These are phyloP conservation scores for Brachionus plicatilis DNA, from an alignment of 1,140 invertebrate genomes.

Conservation along the genomic window DNA sequence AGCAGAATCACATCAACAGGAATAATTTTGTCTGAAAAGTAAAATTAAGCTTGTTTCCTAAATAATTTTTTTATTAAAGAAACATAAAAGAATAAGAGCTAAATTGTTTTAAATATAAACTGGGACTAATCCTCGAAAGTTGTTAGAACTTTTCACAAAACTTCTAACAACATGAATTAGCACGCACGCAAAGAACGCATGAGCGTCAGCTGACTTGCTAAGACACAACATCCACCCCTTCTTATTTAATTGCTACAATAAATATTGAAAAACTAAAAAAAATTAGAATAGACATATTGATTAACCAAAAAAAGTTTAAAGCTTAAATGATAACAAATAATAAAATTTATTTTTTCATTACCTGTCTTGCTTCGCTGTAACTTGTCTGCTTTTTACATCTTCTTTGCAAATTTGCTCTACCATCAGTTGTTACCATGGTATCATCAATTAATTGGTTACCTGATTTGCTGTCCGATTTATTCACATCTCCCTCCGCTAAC, in stretches of 20 bases:
- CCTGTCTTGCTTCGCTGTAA: not conserved
- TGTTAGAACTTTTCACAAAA: not conserved
- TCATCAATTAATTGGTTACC: not conserved
- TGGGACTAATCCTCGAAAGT: not conserved
- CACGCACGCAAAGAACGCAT: not conserved
- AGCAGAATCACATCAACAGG: too few species aligned
- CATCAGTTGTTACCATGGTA: not conserved
- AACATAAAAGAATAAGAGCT: not conserved
- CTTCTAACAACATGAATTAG: not conserved
- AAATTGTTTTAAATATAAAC: not conserved
- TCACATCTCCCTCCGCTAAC: not conserved
- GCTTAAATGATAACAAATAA: not conserved
- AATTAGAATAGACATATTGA: not conserved
- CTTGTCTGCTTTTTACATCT: not conserved
- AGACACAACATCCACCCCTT: not conserved
- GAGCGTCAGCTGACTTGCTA: not conserved
- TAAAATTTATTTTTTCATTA: not conserved
- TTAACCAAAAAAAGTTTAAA: not conserved
- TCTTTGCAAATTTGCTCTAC: not conserved
- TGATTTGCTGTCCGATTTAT: not conserved
- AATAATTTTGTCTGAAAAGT: not conserved
- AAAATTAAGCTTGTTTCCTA: not conserved
- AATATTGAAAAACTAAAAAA: not conserved
- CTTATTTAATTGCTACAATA: not conserved
- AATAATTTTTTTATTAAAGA: not conserved